These are phyloP conservation scores for Pangasius krempfi DNA, from an alignment of 2,797 vertebrate species.

Conservation along the genomic window DNA sequence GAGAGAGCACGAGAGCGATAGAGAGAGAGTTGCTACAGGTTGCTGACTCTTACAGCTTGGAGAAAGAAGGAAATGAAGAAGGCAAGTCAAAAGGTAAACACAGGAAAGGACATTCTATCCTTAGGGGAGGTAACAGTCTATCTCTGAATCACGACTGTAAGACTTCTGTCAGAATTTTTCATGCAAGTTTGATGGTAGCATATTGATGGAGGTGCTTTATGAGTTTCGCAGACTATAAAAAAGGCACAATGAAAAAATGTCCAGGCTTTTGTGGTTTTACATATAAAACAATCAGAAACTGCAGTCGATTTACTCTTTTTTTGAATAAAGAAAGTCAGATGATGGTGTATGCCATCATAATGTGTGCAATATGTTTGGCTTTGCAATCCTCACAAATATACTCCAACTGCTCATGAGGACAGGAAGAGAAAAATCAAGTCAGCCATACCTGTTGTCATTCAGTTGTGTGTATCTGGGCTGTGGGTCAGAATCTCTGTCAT, in stretches of 20 bases:
- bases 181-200: slow-evolving; percentile 38
- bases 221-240: slow-evolving; percentile 36
- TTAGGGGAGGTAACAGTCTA: slow-evolving; percentile 20
- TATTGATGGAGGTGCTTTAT: slow-evolving; percentile 32
- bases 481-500: slow-evolving; percentile 93
- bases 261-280: not conserved
- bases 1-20: not conserved
- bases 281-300: slow-evolving; percentile 16
- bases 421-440: not conserved
- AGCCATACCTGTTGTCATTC: slow-evolving; percentile 93
- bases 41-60: slow-evolving; percentile 34
- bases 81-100: slow-evolving; percentile 17
- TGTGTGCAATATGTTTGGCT: slow-evolving; percentile 18
- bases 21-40: not conserved
- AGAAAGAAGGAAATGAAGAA: slow-evolving; percentile 24
- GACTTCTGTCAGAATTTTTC: slow-evolving; percentile 50
- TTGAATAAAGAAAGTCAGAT: not conserved
- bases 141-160: slow-evolving; percentile 35
- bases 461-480: slow-evolving; percentile 97
- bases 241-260: not conserved
- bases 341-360: not conserved
- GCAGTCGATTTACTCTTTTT: not conserved
- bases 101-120: slow-evolving; percentile 36
- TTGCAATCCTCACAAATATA: not conserved
- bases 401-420: not conserved